Evolutionary conservation across 2,113 vertebrate species (phyloP), one percentile per base, ranked within the genome.

Genomic region (Pachyramphus minor): DNA sequence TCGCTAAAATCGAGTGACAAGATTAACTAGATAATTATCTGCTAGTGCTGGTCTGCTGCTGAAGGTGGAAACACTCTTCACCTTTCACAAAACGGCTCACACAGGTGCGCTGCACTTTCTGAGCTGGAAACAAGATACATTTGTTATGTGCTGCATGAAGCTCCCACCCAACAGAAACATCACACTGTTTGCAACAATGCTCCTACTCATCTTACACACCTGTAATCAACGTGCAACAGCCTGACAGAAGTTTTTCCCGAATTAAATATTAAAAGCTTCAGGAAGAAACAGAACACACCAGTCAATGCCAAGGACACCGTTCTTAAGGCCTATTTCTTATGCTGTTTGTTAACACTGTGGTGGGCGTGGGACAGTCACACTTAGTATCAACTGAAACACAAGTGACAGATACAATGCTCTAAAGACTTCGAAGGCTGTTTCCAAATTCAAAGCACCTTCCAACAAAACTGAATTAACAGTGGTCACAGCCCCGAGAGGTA

Each of bases 291-390:
- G 44, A 89, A 50, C 19, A 3, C 23, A 8, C 30, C 9, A 24
- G 21, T 6, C 50, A 66, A 8, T 1, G 17, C 21, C 33, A 62
- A 37, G 44, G 24, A 1, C 37, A 23, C 5, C 6, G 35, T 21
- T 59, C 45, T 11, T 0, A 18, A 0, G 1, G 25, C 28, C 42
- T 0, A 0, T 11, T 74, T 41, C 82, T 74, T 8, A 58, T 0
- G 13, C 71, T 42, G 21, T 15, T 20, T 59, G 19, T 35, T 35
- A 71, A 47, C 12, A 8, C 66, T 6, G 42, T 3, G 17, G 37
- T 1, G 7, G 42, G 75, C 19, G 20, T 9, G 12, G 30, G n/a
- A 50, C 47, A 58, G 52, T 9, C 42, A 22, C 5, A 2, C 52
- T n/a, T 9, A 5, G 6, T 9, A 69, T 33, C 77, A 85, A 39